Percentiles rank a stretch among this genome's conserved stretches.
Conservation (phyloP, 1,140 invertebrate species). For the Heliothis subflexa region DNA sequence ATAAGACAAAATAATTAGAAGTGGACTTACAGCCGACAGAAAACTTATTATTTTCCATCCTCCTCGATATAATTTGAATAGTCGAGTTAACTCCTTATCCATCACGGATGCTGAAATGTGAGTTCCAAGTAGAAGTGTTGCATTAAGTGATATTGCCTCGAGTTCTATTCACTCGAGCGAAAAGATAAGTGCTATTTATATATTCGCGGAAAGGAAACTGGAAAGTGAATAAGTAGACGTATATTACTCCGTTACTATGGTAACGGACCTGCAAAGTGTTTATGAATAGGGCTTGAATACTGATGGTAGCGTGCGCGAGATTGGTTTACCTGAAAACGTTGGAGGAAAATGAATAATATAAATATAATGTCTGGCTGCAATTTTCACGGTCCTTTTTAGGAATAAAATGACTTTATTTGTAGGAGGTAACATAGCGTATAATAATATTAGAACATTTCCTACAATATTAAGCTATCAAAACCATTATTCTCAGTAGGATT, state of each 20-base stretch:
- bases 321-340: neutral
- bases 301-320: neutral
- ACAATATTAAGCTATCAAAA: too few relatives aligned
- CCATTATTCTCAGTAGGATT: too few relatives aligned
- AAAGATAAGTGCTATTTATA: slow-evolving; percentile 38
- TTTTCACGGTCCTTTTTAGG: too few relatives aligned
- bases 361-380: too few relatives aligned
- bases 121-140: slow-evolving; percentile 22
- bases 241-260: slow-evolving; percentile 14
- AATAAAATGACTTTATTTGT: too few relatives aligned
- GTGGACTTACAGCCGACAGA: too few relatives aligned
- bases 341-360: neutral
- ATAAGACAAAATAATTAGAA: too few relatives aligned
- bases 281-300: neutral
- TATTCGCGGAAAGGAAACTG: slow-evolving; percentile 1
- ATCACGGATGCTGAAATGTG: slow-evolving; percentile 2
- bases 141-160: slow-evolving; percentile 17
- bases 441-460: too few relatives aligned
- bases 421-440: too few relatives aligned
- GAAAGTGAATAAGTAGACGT: slow-evolving; percentile 2
- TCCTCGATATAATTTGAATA: slow-evolving; percentile 4
- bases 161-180: neutral
- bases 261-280: neutral
- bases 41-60: neutral
- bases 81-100: slow-evolving; percentile 18